Conservation (phyloP, 2,888 invertebrate genomes). For the Spialia ferax region DNA sequence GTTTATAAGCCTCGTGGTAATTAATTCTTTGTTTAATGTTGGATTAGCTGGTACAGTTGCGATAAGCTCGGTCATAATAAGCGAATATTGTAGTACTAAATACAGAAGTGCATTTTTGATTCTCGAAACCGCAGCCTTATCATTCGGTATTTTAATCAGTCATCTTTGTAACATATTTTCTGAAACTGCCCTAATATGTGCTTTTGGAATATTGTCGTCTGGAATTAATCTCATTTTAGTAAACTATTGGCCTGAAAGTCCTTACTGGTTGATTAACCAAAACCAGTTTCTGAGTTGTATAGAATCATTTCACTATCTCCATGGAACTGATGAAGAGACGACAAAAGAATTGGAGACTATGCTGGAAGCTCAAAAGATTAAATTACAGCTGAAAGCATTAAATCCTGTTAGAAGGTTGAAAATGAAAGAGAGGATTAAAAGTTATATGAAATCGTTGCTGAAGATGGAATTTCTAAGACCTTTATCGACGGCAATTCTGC, state of each 20-base stretch:
- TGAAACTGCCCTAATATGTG: slow-evolving; percentile 23
- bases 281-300: slow-evolving; percentile 32
- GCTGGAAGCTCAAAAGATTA: slow-evolving; percentile 34
- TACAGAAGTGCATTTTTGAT: slow-evolving; percentile 32
- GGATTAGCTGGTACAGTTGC: slow-evolving; percentile 27
- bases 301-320: slow-evolving; percentile 27
- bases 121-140: slow-evolving; percentile 31
- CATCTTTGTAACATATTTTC: slow-evolving; percentile 30
- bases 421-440: slow-evolving; percentile 36
- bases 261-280: slow-evolving; percentile 34
- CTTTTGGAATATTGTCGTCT: slow-evolving; percentile 31
- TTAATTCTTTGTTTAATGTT: slow-evolving; percentile 24
- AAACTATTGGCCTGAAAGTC: slow-evolving; percentile 31
- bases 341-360: slow-evolving; percentile 33
- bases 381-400: slow-evolving; percentile 33
- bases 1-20: slow-evolving; percentile 7
- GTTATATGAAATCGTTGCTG: slow-evolving; percentile 35
- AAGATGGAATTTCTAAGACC: slow-evolving; percentile 34
- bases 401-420: slow-evolving; percentile 37
- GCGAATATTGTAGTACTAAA: slow-evolving; percentile 32
- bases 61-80: slow-evolving; percentile 28
- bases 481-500: slow-evolving; percentile 34
- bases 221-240: slow-evolving; percentile 16
- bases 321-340: slow-evolving; percentile 30
- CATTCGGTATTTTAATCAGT: slow-evolving; percentile 34